Evolutionary conservation across 2,888 invertebrate species (phyloP), one percentile per base, ranked within the genome.

Genomic region (Geotrupes spiniger): DNA sequence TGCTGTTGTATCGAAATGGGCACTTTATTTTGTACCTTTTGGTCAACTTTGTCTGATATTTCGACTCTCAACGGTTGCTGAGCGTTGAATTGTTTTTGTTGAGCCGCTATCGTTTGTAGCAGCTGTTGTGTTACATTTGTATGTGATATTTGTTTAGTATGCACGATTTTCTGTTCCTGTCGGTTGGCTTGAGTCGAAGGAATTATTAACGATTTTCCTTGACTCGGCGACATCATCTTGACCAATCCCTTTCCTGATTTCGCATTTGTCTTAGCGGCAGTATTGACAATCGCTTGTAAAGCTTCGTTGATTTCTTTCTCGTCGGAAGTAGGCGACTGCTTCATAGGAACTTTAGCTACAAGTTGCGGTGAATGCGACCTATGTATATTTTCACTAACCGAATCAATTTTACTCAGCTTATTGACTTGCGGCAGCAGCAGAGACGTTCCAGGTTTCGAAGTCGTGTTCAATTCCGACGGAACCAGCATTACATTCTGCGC

Each of bases 181-280:
- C 60, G 57, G 27, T 39, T 49, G 6, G 52, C 16, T 48, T 58
- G 36, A 8, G 71, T 63, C 2, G 73, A 71, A 1, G 77, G 74
- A 45, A 77, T 73, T 55, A 78, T 77, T 6, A 78, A 68, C 0
- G 76, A 73, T 56, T 76, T 70, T 42, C 71, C 72, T 52, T 70
- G 70, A 21, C 64, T 63, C 6, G 72, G 66, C 5, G 73, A 68
- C 39, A 74, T 61, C 27, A 74, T 72, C 63, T 73, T 73, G 6
- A 74, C 72, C 16, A 72, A 52, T 49, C 65, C 65, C 54, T 72
- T 73, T 11, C 57, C 49, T 17, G 56, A 36, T 33, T 59, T 60
- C 45, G 52, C 53, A 16, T 40, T 45, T 44, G 16, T 56, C 41
- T 38, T 58, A 56, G 47, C 45, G 37, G 3, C 56, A 31, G 61